Percentiles rank a stretch among this genome's conserved stretches.
These are phyloP conservation scores for Uropetala carovei DNA, from an alignment of 2,888 invertebrate species.

Conservation along the genomic window DNA sequence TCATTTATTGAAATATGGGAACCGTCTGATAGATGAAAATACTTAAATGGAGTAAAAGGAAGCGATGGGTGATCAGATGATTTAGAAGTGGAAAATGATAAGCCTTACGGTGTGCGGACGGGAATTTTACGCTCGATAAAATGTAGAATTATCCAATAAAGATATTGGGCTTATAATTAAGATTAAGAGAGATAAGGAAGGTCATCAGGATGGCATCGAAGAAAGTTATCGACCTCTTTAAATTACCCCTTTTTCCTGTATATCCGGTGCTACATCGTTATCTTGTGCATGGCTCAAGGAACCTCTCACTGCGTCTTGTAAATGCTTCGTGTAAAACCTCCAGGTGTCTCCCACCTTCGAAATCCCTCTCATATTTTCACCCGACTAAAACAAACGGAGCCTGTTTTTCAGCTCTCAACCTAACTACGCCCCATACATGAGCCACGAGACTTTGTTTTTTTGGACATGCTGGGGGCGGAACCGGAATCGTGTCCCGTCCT, in stretches of 20 bases:
- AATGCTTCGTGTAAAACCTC: no score
- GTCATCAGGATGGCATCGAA: neutral
- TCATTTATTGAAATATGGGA: no score
- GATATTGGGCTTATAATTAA: neutral
- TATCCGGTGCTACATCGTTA: no score
- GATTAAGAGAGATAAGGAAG: neutral
- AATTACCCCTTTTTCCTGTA: neutral
- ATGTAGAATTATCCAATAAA: neutral
- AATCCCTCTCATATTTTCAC: neutral
- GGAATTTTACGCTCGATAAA: neutral
- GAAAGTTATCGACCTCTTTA: neutral
- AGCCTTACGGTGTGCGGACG: no score
- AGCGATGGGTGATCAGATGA: no score
- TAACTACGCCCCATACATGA: neutral
- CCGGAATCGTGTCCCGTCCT: neutral
- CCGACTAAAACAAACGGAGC: neutral
- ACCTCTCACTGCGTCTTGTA: no score
- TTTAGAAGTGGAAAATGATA: no score
- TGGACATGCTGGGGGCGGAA: neutral
- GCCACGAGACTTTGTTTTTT: neutral
- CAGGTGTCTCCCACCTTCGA: no score
- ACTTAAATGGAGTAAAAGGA: no score
- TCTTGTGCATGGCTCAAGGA: no score
- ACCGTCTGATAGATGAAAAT: no score
- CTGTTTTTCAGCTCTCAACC: neutral